phyloP scores from a whole-genome alignment of 1,140 invertebrate species.

The Caerostris extrusa region DNA sequence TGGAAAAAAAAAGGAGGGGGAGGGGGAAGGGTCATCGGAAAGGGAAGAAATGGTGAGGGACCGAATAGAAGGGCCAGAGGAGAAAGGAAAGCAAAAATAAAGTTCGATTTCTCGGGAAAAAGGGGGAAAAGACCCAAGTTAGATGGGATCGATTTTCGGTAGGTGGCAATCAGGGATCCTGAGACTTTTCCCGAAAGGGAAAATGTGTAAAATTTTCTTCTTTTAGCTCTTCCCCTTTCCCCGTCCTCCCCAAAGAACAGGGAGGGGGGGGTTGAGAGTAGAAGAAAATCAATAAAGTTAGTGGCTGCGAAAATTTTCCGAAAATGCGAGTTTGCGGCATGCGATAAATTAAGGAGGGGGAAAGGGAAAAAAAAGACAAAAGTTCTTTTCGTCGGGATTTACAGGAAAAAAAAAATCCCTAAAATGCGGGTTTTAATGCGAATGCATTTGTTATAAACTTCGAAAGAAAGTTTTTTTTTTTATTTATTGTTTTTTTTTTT shows the following conservation, averaged over 20 bases:
- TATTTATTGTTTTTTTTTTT: not conserved
- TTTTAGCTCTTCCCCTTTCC: not conserved
- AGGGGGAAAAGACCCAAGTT: conserved; percentile 44
- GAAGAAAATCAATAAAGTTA: conserved; percentile 73
- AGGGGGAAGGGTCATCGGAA: not conserved
- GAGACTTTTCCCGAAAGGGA: conserved; percentile 55
- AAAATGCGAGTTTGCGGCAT: conserved; percentile 54
- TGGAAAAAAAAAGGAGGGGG: not conserved
- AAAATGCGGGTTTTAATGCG: not conserved
- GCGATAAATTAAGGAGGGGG: conserved; percentile 30
- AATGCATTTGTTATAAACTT: not conserved
- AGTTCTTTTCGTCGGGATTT: not conserved
- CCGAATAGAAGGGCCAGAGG: not conserved
- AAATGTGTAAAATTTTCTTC: conserved; percentile 69
- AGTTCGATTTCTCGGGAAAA: conserved; percentile 70
- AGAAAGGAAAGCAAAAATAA: conserved; percentile 45
- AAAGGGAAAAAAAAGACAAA: not conserved
- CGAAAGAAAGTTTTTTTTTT: not conserved
- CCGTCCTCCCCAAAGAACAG: not conserved
- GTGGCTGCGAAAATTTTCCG: conserved; percentile 44
- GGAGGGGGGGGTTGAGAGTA: not conserved
- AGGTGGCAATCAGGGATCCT: conserved; percentile 71
- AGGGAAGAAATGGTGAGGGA: not conserved
- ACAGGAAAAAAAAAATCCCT: not conserved
- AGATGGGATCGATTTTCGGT: conserved; percentile 70